A percentile compares a stretch with the other conserved stretches of the same genome.
phyloP scores from a whole-genome alignment of 1,140 invertebrate genomes.

The Drosophila navojoa region DNA sequence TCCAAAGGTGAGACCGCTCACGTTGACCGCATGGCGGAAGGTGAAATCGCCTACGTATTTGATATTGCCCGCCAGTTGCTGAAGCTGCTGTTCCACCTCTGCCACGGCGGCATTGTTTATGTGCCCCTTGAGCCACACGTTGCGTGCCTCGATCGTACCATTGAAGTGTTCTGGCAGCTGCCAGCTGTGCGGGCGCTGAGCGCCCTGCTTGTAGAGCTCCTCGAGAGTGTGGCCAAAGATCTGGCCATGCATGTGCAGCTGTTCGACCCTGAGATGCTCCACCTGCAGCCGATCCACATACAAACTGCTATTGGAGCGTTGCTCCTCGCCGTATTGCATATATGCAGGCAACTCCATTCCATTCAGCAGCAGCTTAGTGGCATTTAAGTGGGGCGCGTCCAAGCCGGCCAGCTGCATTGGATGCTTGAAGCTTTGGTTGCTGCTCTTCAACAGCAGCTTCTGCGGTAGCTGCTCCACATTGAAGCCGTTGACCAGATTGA shows the following conservation, averaged over 20 bases:
- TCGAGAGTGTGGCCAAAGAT: constrained; percentile 54
- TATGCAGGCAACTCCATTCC: constrained; percentile 33
- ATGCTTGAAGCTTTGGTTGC: constrained; percentile 80
- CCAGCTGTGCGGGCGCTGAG: constrained; percentile 47
- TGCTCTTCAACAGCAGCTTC: constrained; percentile 71
- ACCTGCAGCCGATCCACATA: constrained; percentile 42
- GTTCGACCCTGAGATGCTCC: constrained; percentile 27
- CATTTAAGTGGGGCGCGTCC: constrained; percentile 27
- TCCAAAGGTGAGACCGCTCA: constrained; percentile 59
- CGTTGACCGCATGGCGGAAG: constrained; percentile 74
- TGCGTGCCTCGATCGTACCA: constrained; percentile 76
- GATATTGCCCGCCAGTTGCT: constrained; percentile 75
- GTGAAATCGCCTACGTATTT: constrained; percentile 75
- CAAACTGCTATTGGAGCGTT: constrained; percentile 39
- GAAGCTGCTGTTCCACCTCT: constrained; percentile 65
- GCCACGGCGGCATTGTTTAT: constrained; percentile 56
- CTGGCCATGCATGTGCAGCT: constrained; percentile 56
- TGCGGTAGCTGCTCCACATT: constrained; percentile 75
- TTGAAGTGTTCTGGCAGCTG: constrained; percentile 59
- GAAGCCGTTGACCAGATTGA: constrained; percentile 83
- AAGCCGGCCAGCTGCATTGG: constrained; percentile 54
- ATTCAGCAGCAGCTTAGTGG: constrained; percentile 42
- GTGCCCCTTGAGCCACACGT: constrained; percentile 69
- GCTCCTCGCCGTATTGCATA: constrained; percentile 34
- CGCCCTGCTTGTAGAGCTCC: constrained; percentile 52